Evolutionary conservation across 2,113 vertebrate genomes (phyloP), one percentile per base, ranked within the genome.

Genomic region (Psophia crepitans): DNA sequence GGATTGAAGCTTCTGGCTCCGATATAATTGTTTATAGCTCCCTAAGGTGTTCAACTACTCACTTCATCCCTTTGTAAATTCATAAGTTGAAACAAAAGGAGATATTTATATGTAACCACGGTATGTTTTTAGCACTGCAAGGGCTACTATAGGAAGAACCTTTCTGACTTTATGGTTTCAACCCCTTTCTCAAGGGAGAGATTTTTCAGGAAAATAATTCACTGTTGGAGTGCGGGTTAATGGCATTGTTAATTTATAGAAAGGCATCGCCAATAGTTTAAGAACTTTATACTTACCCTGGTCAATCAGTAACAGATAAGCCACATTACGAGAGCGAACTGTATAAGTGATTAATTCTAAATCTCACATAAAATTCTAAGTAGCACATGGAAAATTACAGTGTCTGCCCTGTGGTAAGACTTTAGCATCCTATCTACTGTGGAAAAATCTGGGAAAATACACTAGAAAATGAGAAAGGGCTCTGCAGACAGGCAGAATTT

Each of bases 371-470:
- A 94, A 92, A 53, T 78, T 89, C 64, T 89, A 68, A 90, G 89
- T 23, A 87, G 77, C 65, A 93, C 89, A 95, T 87, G 89, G 96
- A 97, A 97, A 97, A 97, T 96, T 96, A 96, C 97, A 39, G 32
- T 39, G 19, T 75, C 92, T 89, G 80, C 53, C 26, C 43, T 71
- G 64, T 48, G n/a, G 24, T 68, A 81, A 89, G 73, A 89, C 71
- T 44, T 84, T 69, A 89, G 57, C 69, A 92, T 75, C 61, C 39
- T 90, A 89, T 65, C 82, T 57, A 28, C 61, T 2, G 3, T 87
- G 87, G 87, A 91, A 94, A 96, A 96, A 85, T 41, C 30, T 74
- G 60, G 43, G 35, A 68, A 92, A 92, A 75, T 24, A 48, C 16
- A 56, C 7, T 41, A 56, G 43, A 84, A 86, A 90, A 84, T 49